These are phyloP conservation scores for Dinomys branickii DNA, from an alignment of 2,113 vertebrate species.

Conservation along the genomic window DNA sequence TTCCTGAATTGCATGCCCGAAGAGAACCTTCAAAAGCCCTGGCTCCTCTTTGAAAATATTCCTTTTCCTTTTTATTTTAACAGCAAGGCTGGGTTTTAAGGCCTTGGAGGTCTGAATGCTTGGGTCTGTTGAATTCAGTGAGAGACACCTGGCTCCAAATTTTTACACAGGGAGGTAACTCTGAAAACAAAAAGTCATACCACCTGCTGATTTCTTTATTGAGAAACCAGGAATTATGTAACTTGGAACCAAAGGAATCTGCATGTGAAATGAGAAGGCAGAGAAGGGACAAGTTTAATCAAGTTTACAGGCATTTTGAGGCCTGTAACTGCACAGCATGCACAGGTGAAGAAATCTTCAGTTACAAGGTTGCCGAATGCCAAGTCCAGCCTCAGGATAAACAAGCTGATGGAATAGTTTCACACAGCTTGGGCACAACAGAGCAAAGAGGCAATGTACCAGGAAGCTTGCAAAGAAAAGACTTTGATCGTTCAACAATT, in stretches of 20 bases:
- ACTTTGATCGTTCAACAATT: conserved; percentile 18
- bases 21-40: not conserved
- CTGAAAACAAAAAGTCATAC: conserved; percentile 66
- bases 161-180: conserved; percentile 64
- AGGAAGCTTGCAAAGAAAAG: conserved; percentile 30
- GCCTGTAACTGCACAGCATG: conserved; percentile 61
- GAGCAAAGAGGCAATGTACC: not conserved
- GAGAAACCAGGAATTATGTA: conserved; percentile 77
- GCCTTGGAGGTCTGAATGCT: conserved; percentile 32
- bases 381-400: conserved; percentile 64
- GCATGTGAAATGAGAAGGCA: conserved; percentile 60
- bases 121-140: conserved; percentile 13
- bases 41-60: conserved; percentile 53
- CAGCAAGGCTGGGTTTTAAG: not conserved
- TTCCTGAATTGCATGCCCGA: not conserved
- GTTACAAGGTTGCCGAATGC: not conserved
- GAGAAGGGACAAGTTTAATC: conserved; percentile 73
- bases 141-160: conserved; percentile 69
- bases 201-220: conserved; percentile 78
- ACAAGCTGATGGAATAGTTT: conserved; percentile 22
- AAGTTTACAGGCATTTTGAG: conserved; percentile 68
- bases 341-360: conserved; percentile 71
- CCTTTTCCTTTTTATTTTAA: not conserved
- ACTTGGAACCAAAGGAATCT: conserved; percentile 69
- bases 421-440: not conserved